Conservation (phyloP, 2,888 invertebrate species). For the Hydropsyche betteni region DNA sequence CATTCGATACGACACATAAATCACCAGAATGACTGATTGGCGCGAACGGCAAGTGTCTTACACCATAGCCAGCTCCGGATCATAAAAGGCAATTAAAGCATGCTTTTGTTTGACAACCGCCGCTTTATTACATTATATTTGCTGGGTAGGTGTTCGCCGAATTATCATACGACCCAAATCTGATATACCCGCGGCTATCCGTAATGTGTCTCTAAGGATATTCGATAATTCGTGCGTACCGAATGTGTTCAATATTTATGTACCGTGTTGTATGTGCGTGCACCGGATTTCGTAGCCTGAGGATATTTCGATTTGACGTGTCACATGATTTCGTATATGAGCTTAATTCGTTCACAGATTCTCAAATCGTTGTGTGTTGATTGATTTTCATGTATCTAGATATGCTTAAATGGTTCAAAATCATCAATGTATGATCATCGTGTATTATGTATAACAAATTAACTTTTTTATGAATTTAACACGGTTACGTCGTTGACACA, state of each 20-base stretch:
- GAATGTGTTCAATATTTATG: not conserved
- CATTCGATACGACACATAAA: slow-evolving; percentile 18
- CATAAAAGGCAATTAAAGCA: slow-evolving; percentile 4
- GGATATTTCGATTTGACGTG: too few relatives aligned
- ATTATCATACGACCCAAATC: slow-evolving; percentile 38
- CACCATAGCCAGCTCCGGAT: not conserved
- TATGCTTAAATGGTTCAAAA: too few relatives aligned
- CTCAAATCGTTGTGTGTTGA: too few relatives aligned
- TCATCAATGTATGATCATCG: too few relatives aligned
- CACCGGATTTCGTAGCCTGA: too few relatives aligned
- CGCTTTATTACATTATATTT: too few relatives aligned
- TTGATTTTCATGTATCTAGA: too few relatives aligned
- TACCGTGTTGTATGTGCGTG: slow-evolving; percentile 6
- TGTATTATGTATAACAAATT: too few relatives aligned
- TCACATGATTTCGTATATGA: too few relatives aligned
- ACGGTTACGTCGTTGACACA: too few relatives aligned
- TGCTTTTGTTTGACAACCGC: slow-evolving; percentile 19
- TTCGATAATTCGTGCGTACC: slow-evolving; percentile 16
- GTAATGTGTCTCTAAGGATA: slow-evolving; percentile 11
- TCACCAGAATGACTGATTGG: slow-evolving; percentile 25
- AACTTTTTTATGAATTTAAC: too few relatives aligned
- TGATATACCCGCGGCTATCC: slow-evolving; percentile 16
- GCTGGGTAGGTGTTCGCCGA: not conserved
- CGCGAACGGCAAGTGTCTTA: slow-evolving; percentile 4
- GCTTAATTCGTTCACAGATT: too few relatives aligned